phyloP scores from a whole-genome alignment of 2,797 vertebrate genomes.

The Gymnodraco acuticeps region DNA sequence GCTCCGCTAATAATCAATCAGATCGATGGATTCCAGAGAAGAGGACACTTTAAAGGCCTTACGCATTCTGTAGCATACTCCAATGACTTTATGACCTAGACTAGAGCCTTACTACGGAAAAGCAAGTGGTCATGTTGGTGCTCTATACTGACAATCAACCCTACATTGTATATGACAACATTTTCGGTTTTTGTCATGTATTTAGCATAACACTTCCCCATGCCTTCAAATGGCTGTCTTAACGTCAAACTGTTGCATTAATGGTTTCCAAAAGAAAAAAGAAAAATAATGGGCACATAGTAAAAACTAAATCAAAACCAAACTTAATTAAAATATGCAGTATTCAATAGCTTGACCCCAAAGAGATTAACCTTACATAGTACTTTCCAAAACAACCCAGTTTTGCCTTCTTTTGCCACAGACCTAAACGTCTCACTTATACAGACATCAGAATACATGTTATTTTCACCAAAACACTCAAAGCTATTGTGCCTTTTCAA shows the following conservation, averaged over 20 bases:
- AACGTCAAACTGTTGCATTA: not conserved
- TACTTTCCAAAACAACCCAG: not conserved
- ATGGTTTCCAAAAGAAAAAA: not conserved
- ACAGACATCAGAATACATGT: constrained; percentile 19
- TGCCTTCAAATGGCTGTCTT: not conserved
- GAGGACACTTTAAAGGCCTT: no score
- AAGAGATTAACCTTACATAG: not conserved
- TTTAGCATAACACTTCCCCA: not conserved
- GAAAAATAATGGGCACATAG: not conserved
- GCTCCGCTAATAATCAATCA: no score
- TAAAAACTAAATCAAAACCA: not conserved
- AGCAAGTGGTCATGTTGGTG: not conserved
- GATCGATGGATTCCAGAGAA: no score
- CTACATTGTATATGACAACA: no score
- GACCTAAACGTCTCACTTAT: not conserved
- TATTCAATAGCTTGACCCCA: no score
- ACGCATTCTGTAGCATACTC: not conserved
- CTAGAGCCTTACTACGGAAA: not conserved
- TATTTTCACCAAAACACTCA: constrained; percentile 35
- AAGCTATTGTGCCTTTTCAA: constrained; percentile 8
- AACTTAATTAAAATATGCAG: no score
- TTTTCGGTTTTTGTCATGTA: not conserved
- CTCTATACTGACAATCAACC: no score
- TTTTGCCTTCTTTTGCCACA: not conserved
- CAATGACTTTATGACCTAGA: not conserved